Percentiles rank a stretch among this genome's conserved stretches.
phyloP scores from a whole-genome alignment of 2,113 vertebrate species.

The Siniperca chuatsi region DNA sequence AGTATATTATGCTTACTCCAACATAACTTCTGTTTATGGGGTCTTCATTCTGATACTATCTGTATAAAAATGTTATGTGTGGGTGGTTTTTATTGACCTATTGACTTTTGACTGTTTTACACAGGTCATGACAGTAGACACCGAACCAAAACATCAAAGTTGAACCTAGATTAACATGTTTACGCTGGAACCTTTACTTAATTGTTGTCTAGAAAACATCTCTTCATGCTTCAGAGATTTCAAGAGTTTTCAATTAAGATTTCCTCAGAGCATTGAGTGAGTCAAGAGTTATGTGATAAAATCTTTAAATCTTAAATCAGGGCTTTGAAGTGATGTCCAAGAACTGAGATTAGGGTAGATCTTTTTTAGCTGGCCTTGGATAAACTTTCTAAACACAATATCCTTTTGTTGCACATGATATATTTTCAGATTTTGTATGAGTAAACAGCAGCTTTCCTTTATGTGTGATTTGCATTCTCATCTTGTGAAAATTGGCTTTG shows the following conservation, averaged over 20 bases:
- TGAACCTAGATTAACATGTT: not conserved
- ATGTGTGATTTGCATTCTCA: slow-evolving; percentile 40
- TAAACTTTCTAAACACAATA: slow-evolving; percentile 44
- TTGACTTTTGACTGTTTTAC: slow-evolving; percentile 1
- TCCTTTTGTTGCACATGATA: slow-evolving; percentile 28
- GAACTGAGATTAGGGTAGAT: slow-evolving; percentile 43
- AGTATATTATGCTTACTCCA: not conserved
- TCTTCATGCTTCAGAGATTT: slow-evolving; percentile 29
- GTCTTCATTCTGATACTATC: not conserved
- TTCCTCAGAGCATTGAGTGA: slow-evolving; percentile 12
- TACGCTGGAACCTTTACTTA: slow-evolving; percentile 3
- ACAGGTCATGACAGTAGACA: not conserved
- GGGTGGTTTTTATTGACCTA: not conserved
- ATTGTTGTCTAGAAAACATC: slow-evolving; percentile 3
- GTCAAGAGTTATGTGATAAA: slow-evolving; percentile 37
- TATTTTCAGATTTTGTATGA: slow-evolving; percentile 21
- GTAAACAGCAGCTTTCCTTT: slow-evolving; percentile 17
- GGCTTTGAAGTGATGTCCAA: slow-evolving; percentile 46
- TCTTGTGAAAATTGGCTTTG: slow-evolving; percentile 49
- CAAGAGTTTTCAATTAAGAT: slow-evolving; percentile 22
- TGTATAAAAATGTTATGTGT: not conserved
- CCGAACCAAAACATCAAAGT: not conserved
- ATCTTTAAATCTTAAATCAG: slow-evolving; percentile 50
- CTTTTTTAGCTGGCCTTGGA: slow-evolving; percentile 34
- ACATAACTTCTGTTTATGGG: slow-evolving; percentile 1